These are phyloP conservation scores for Dreissena rostriformis DNA, from an alignment of 1,140 invertebrate genomes.

Conservation along the genomic window DNA sequence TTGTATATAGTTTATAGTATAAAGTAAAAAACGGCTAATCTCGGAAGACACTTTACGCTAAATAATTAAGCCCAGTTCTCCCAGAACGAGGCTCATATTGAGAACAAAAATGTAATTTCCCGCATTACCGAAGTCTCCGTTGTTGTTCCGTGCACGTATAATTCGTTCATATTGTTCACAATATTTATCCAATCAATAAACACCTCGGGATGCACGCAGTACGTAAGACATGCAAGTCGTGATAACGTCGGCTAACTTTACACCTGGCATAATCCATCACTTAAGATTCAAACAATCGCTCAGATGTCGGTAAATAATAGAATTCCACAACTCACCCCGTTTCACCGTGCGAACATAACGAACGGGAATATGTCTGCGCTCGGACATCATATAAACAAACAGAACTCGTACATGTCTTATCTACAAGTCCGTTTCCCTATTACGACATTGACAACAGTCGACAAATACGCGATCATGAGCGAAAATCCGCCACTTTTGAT, in stretches of 20 bases:
- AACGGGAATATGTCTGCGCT: background rate
- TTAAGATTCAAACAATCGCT: conserved; percentile 39
- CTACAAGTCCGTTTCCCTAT: conserved; percentile 3
- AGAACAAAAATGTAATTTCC: too few relatives aligned
- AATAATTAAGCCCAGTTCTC: too few relatives aligned
- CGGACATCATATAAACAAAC: conserved; percentile 6
- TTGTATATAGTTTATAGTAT: too few relatives aligned
- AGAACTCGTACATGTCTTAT: conserved; percentile 40
- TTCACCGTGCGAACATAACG: conserved; percentile 14
- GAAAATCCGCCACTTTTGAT: too few relatives aligned
- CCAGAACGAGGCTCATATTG: too few relatives aligned
- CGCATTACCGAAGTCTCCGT: background rate
- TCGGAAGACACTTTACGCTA: too few relatives aligned
- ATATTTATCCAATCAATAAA: background rate
- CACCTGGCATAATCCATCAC: conserved; percentile 47
- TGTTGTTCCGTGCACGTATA: background rate
- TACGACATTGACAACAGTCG: too few relatives aligned
- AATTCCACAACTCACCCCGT: conserved; percentile 37
- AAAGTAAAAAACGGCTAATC: too few relatives aligned
- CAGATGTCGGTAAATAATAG: conserved; percentile 20
- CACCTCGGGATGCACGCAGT: background rate
- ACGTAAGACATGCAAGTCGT: background rate
- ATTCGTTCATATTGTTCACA: background rate
- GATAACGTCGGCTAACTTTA: conserved; percentile 1
- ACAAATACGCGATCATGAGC: too few relatives aligned